A percentile compares a stretch with the other conserved stretches of the same genome.
phyloP scores from a whole-genome alignment of 2,113 vertebrate genomes.

The Pleuronectes platessa region DNA sequence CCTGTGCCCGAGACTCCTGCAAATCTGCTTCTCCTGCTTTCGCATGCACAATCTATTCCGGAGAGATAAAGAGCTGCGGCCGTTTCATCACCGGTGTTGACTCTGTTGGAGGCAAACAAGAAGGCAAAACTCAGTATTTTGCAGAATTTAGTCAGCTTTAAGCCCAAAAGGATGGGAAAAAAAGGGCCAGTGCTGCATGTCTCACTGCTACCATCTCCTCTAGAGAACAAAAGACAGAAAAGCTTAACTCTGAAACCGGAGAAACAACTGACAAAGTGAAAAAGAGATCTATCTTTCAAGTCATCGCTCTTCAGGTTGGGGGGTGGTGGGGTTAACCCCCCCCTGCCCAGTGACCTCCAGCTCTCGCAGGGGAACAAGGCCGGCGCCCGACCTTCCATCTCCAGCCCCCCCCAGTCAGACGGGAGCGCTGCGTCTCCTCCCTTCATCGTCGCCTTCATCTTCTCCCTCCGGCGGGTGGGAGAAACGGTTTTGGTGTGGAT shows the following conservation, averaged over 20 bases:
- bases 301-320: constrained; percentile 44
- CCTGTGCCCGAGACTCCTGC: neutral
- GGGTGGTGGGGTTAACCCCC: constrained; percentile 7
- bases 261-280: constrained; percentile 40
- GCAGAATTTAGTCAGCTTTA: constrained; percentile 11
- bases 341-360: constrained; percentile 16
- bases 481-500: constrained; percentile 40
- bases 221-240: constrained; percentile 9
- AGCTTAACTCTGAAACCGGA: constrained; percentile 29
- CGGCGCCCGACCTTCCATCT: too few species aligned
- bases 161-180: neutral
- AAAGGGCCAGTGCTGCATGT: constrained; percentile 13
- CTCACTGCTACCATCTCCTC: neutral
- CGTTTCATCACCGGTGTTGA: neutral
- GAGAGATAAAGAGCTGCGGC: neutral
- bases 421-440: constrained; percentile 10
- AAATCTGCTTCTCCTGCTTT: constrained; percentile 1
- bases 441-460: constrained; percentile 2
- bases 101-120: neutral
- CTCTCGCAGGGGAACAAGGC: too few species aligned
- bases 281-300: constrained; percentile 62
- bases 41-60: neutral
- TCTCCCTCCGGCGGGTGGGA: constrained; percentile 21
- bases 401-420: constrained; percentile 16
- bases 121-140: constrained; percentile 10